Base-by-base conservation (phyloP, 1,140 invertebrate species). In the Neuroterus valhalla region DNA sequence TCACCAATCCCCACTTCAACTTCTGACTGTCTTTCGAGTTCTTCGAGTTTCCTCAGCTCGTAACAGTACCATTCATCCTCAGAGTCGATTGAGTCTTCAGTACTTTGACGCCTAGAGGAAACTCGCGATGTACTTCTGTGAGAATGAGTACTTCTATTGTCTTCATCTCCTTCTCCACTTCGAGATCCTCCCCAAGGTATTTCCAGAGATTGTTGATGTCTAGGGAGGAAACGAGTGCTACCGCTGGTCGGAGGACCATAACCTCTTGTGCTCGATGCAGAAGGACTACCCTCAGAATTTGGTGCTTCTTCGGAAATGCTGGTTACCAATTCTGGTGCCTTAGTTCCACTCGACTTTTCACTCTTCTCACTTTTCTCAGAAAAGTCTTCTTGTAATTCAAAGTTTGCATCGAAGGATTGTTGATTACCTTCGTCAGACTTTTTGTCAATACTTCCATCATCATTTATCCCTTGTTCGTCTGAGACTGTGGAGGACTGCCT, bases 11-110 rank as follows among this genome's bases (percentile, higher is more conserved):
- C 94, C 15, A 90, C 84, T 81, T 94, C 94, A 44, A 94, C 81
- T 79, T 94, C 92, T 8, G 92, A 93, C 76, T 94, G 94, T 76
- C 94, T 91, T 87, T 98, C 96, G 83, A 97, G 91, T 90, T 97
- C 95, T 88, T 97, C 95, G 45, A 98, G 86, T 87, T 97, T 96
- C 62, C 94, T 91, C 68, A 97, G 83, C 83, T 97, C 96, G 85
- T 98, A 96, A 77, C 95, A 95, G 82, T 97, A 98, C 94, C 96
- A 98, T 90, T 97, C 96, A 84, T 98, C 96, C 88, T 98, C 96
- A 50, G 95, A 96, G 87, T 98, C 96, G 71, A 98, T 97, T 72
- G 95, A 96, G 80, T 98, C 96, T 89, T 97, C 96, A 0, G 96
- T 97, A 85, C 96, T 97, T 90, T 98, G 96, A 45, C 96, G 90